Evolutionary conservation across 1,140 invertebrate genomes (phyloP).

Genomic region (Aplysia californica): DNA sequence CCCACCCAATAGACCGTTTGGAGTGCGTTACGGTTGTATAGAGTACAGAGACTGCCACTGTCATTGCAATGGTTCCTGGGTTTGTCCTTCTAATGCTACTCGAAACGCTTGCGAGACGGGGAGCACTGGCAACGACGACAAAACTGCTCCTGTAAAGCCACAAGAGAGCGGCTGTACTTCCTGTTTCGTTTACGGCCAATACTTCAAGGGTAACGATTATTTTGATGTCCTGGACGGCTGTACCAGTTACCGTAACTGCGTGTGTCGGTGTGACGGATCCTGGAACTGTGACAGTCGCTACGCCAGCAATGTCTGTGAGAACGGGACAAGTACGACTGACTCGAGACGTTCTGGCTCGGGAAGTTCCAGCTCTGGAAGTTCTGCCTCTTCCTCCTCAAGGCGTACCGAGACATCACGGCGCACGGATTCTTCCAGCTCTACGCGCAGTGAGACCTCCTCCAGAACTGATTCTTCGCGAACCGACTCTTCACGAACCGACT

Average conservation of each 20-base stretch:
- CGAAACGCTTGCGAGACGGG: not conserved
- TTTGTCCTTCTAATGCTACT: constrained; percentile 27
- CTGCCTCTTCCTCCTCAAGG: too few species aligned
- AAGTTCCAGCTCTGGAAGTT: too few species aligned
- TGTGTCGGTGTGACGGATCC: constrained; percentile 27
- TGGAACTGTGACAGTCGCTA: constrained; percentile 18
- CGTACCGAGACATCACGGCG: too few species aligned
- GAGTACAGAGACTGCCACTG: constrained; percentile 33
- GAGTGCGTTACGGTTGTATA: constrained; percentile 15
- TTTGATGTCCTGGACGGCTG: constrained; percentile 41
- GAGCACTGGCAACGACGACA: not conserved
- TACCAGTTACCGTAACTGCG: constrained; percentile 23
- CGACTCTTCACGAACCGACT: too few species aligned
- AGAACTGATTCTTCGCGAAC: too few species aligned
- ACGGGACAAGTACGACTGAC: too few species aligned
- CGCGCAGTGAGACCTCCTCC: too few species aligned
- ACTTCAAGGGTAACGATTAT: constrained; percentile 32
- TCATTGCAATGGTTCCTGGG: constrained; percentile 37
- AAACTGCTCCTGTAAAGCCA: not conserved
- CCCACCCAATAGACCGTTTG: constrained; percentile 33
- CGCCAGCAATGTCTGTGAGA: constrained; percentile 10
- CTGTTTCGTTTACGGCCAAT: constrained; percentile 10
- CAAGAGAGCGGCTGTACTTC: not conserved
- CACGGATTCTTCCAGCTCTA: too few species aligned
- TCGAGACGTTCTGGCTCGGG: too few species aligned